phyloP scores from a whole-genome alignment of 2,888 invertebrate genomes.

The Laothoe populi region DNA sequence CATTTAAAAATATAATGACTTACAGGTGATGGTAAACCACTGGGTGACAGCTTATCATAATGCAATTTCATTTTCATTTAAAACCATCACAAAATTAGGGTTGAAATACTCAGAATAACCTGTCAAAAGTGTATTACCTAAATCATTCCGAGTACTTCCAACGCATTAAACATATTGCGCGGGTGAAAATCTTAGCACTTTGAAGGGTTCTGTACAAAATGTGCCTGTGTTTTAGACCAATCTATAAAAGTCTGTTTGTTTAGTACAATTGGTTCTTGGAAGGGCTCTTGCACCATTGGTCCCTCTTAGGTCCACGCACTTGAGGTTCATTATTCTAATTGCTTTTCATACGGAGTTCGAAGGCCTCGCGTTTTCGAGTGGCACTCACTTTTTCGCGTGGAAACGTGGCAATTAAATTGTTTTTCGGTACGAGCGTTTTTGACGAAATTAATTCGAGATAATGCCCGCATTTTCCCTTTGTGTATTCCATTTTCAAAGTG shows the following conservation, averaged over 20 bases:
- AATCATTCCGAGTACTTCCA: conserved; percentile 45
- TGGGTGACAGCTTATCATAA: background rate
- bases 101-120: conserved; percentile 10
- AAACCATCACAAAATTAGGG: background rate
- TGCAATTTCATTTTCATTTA: background rate
- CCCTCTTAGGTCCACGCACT: conserved; percentile 44
- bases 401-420: conserved; percentile 80
- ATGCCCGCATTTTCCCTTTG: conserved; percentile 50
- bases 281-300: background rate
- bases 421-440: conserved; percentile 49
- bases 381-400: conserved; percentile 64
- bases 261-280: background rate
- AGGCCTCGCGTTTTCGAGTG: conserved; percentile 73
- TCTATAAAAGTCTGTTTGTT: conserved; percentile 15
- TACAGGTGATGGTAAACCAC: too few relatives aligned
- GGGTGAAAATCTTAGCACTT: conserved; percentile 61
- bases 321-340: conserved; percentile 77
- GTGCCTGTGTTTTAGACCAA: conserved; percentile 30
- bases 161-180: conserved; percentile 73
- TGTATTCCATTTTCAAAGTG: conserved; percentile 31
- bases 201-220: conserved; percentile 42
- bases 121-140: conserved; percentile 23
- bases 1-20: too few relatives aligned
- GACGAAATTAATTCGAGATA: conserved; percentile 68
- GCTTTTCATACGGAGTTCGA: conserved; percentile 70